Conservation (phyloP, 2,113 vertebrate species). For the Varanus komodoensis region DNA sequence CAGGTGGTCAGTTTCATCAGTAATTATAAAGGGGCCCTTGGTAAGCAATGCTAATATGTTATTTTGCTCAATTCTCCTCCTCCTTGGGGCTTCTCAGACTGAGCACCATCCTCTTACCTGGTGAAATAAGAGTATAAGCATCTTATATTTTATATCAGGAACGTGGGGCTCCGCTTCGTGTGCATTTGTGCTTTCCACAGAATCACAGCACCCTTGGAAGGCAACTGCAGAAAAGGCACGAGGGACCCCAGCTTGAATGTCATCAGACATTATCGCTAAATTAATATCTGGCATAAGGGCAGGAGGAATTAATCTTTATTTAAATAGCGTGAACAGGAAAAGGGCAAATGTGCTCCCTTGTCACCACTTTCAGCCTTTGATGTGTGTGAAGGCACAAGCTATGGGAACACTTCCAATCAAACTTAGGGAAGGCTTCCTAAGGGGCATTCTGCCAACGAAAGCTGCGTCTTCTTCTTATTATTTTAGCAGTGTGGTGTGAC, state of each 20-base stretch:
- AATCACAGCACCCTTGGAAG: conserved; percentile 6
- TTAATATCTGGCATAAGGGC: neutral
- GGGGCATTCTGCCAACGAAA: neutral
- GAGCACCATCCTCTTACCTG: conserved; percentile 54
- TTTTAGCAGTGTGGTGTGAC: neutral
- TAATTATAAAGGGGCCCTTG: conserved; percentile 70
- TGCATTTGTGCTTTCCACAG: neutral
- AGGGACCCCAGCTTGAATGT: neutral
- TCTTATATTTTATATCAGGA: conserved; percentile 34
- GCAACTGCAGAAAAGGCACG: neutral
- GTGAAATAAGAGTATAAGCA: conserved; percentile 45
- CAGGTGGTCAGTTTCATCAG: conserved; percentile 71
- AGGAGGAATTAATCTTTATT: conserved; percentile 31
- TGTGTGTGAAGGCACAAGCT: conserved; percentile 10
- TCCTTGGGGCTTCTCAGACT: conserved; percentile 48
- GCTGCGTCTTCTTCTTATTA: neutral
- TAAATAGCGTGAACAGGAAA: neutral
- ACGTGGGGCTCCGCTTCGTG: conserved; percentile 35
- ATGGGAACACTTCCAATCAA: conserved; percentile 19
- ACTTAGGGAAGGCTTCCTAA: rapidly evolving
- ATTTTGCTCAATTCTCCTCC: conserved; percentile 63
- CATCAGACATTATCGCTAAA: neutral
- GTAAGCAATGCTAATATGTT: conserved; percentile 63
- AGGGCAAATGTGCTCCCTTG: neutral
- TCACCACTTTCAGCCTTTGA: neutral